Evolutionary conservation across 2,797 vertebrate genomes (phyloP).

Genomic region (Danionella dracula): DNA sequence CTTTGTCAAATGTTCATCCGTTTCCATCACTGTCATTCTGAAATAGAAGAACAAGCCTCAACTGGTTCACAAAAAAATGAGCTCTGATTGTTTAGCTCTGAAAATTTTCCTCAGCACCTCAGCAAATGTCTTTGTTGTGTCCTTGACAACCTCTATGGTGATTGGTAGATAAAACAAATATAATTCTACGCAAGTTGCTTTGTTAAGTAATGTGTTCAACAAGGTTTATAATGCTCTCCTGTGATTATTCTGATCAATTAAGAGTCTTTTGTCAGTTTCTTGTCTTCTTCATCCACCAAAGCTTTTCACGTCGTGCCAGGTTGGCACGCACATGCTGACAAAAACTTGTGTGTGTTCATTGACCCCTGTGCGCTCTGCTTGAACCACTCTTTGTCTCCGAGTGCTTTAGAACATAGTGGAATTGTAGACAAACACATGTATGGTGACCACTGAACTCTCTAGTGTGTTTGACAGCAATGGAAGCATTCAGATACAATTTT

Average conservation of each 20-base stretch:
- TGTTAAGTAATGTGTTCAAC: neutral
- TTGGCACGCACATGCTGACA: constrained; percentile 31
- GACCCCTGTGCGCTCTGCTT: constrained; percentile 27
- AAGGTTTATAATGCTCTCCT: constrained; percentile 14
- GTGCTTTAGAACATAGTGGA: constrained; percentile 50
- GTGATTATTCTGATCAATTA: constrained; percentile 35
- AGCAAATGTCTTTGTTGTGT: constrained; percentile 4
- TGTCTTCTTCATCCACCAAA: constrained; percentile 40
- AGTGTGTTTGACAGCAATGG: neutral
- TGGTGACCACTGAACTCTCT: constrained; percentile 35
- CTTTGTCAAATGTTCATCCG: neutral
- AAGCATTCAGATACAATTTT: neutral
- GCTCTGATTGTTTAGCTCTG: neutral
- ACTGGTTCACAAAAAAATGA: constrained; percentile 3
- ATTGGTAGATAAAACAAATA: no score
- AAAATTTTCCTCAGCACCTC: constrained; percentile 1
- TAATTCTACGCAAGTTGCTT: no score
- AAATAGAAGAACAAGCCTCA: constrained; percentile 15
- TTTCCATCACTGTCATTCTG: neutral
- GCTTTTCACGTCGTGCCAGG: constrained; percentile 52
- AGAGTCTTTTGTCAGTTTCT: constrained; percentile 29
- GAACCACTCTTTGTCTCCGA: constrained; percentile 54
- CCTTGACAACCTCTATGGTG: no score
- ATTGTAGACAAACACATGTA: constrained; percentile 18
- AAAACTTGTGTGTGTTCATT: constrained; percentile 25